These are phyloP conservation scores for Drosophila mimica DNA, from an alignment of 2,888 invertebrate genomes.

Conservation along the genomic window DNA sequence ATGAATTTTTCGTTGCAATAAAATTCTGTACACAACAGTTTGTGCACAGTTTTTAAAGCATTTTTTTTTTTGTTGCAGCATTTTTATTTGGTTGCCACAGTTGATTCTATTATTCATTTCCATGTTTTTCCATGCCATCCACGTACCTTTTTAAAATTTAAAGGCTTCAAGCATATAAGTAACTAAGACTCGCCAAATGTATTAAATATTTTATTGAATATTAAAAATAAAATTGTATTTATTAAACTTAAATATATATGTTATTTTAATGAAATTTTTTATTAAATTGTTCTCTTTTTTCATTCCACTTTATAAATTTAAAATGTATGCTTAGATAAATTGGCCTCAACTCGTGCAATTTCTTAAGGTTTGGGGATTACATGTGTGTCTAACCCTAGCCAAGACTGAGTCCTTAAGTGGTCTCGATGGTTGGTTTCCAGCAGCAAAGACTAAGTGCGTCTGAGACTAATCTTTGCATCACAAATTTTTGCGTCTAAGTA, in stretches of 20 bases:
- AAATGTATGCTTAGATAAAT: background rate
- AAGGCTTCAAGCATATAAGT: background rate
- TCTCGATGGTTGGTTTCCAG: background rate
- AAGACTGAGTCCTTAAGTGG: background rate
- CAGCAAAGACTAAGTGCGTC: slow-evolving; percentile 10
- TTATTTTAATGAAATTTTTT: background rate
- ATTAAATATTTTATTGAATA: too few species aligned
- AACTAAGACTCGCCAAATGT: too few species aligned
- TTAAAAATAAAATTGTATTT: background rate
- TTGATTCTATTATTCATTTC: too few species aligned
- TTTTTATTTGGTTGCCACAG: background rate
- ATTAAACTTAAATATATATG: background rate
- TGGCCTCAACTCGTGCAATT: background rate
- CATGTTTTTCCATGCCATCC: too few species aligned
- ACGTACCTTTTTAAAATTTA: background rate
- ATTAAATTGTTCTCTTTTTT: background rate
- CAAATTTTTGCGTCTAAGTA: slow-evolving; percentile 30
- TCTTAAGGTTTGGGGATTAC: background rate
- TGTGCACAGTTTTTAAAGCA: background rate
- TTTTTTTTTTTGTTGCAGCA: background rate
- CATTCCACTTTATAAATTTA: background rate
- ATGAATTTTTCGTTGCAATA: background rate
- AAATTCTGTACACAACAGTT: background rate
- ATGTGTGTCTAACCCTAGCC: background rate
- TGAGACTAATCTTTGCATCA: slow-evolving; percentile 29